Evolutionary conservation across 2,113 vertebrate genomes (phyloP), one percentile per base, ranked within the genome.

Genomic region (Corythornis cristatus): DNA sequence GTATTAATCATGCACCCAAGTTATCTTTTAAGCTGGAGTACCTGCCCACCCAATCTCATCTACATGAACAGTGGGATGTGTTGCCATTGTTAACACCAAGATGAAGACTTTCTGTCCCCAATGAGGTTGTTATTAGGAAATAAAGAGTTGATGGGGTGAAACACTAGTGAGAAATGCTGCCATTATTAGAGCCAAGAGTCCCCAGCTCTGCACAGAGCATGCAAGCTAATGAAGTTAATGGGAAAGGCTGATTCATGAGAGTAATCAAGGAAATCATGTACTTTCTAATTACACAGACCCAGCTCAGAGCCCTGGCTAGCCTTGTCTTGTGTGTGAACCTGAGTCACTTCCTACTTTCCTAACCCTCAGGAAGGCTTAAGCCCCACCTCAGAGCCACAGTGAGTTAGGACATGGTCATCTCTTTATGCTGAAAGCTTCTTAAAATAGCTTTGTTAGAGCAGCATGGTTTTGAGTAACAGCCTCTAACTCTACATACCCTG

Each of bases 101-200:
- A 85, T 42, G 26, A 91, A 37, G 17, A 46, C 87, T 56, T 91
- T 85, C 22, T 89, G 17, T 70, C 83, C 66, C 17, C 29, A 92
- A 78, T 89, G 22, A 83, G 67, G 53, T 56, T 67, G 89, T 79
- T 91, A 91, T 85, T 83, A 91, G 78, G 70, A 89, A 89, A 85
- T 23, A 70, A 89, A 81, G 67, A 50, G 12, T 77, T 76, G 6
- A 83, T 51, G 85, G n/a, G 78, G 91, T 76, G 33, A n/a, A 88
- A 33, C 42, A 57, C 26, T 61, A 70, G 23, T 54, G n/a, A 93
- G 60, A 96, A 88, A 73, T 43, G 37, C 31, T 93, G 64, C 82
- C 85, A 77, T 43, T 43, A 70, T 46, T 85, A 76, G 29, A 93
- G 45, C 94, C 54, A 77, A 88, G 74, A 68, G 37, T 33, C 26